Conservation (phyloP, 2,113 vertebrate species). For the Epinephelus cyanopodus region DNA sequence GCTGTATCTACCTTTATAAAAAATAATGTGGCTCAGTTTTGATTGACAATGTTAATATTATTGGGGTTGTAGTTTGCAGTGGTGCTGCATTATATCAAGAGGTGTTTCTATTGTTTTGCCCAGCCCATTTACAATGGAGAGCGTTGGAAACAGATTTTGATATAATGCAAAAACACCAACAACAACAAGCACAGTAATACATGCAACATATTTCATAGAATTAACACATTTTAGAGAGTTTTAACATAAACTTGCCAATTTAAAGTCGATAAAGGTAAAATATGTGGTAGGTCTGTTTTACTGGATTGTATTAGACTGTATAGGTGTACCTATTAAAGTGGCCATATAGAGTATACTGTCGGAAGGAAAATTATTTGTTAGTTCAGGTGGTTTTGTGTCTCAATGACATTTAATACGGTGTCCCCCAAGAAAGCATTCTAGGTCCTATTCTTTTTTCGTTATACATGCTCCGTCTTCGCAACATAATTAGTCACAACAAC, state of each 20-base stretch:
- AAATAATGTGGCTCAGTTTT: background rate
- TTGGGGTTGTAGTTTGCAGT: background rate
- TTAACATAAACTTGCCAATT: background rate
- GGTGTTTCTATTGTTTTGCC: no score
- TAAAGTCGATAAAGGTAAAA: background rate
- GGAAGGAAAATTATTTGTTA: no score
- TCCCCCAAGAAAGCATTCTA: no score
- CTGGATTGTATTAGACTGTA: background rate
- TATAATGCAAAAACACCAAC: background rate
- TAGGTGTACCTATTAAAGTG: background rate
- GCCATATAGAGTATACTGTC: background rate
- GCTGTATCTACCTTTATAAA: background rate
- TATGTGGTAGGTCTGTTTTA: background rate
- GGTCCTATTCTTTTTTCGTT: no score
- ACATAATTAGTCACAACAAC: no score
- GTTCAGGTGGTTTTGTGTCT: no score
- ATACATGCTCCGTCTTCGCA: no score
- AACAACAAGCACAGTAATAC: background rate
- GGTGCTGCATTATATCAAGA: background rate
- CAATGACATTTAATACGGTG: no score
- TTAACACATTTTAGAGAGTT: background rate
- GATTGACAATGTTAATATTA: background rate
- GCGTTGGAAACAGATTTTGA: background rate
- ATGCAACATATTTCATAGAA: background rate
- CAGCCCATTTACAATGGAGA: no score